Evolutionary conservation across 2,888 invertebrate genomes (phyloP).

Genomic region (Hartigia nigra): DNA sequence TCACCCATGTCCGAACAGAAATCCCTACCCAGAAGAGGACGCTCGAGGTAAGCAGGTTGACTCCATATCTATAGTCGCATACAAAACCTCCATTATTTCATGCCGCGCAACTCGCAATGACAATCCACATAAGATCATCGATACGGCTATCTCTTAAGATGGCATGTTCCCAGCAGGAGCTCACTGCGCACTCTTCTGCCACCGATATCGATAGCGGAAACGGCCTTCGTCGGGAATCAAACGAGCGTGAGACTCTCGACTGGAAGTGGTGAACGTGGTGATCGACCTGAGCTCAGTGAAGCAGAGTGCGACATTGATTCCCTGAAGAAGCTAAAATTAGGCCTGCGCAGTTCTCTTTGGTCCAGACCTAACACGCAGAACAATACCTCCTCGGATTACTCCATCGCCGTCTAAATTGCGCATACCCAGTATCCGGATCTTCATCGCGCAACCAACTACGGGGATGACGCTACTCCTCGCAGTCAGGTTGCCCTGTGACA

Average conservation of each 20-base stretch:
- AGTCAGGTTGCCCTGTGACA: neutral
- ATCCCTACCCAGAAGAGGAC: slow-evolving; percentile 77
- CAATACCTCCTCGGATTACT: slow-evolving; percentile 77
- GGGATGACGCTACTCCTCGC: neutral
- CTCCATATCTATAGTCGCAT: neutral
- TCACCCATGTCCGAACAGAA: slow-evolving; percentile 84
- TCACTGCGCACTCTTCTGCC: slow-evolving; percentile 74
- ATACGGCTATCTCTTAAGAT: slow-evolving; percentile 58
- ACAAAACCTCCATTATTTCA: neutral
- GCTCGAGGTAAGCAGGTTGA: slow-evolving; percentile 71
- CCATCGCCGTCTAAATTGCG: slow-evolving; percentile 76
- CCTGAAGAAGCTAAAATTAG: slow-evolving; percentile 78
- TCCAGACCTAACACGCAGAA: slow-evolving; percentile 72
- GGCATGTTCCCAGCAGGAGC: slow-evolving; percentile 69
- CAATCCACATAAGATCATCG: slow-evolving; percentile 3
- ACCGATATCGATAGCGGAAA: slow-evolving; percentile 72
- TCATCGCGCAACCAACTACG: neutral
- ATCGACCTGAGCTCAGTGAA: slow-evolving; percentile 75
- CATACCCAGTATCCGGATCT: slow-evolving; percentile 18
- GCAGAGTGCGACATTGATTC: slow-evolving; percentile 81
- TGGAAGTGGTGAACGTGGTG: slow-evolving; percentile 61
- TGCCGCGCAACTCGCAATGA: neutral
- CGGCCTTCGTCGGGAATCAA: slow-evolving; percentile 66
- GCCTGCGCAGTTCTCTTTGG: slow-evolving; percentile 78
- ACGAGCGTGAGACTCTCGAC: slow-evolving; percentile 39